These are phyloP conservation scores for Ochotona princeps DNA, from an alignment of 2,113 vertebrate genomes.

Conservation along the genomic window DNA sequence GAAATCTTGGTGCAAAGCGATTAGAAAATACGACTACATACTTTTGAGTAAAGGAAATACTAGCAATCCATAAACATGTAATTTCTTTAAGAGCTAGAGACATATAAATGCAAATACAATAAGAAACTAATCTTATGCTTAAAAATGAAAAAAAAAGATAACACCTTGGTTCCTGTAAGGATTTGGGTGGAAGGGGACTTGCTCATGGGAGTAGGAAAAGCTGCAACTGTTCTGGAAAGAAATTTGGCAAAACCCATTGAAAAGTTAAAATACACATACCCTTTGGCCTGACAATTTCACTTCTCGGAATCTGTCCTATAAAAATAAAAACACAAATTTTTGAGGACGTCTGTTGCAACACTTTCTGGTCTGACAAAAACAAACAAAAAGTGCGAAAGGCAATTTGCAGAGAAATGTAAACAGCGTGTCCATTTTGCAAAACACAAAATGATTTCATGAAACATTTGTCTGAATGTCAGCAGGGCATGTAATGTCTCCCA, in stretches of 20 bases:
- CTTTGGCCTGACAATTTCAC: neutral
- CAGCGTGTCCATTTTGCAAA: neutral
- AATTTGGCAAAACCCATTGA: neutral
- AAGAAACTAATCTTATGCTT: neutral
- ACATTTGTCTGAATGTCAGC: too few relatives aligned
- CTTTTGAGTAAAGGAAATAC: slow-evolving; percentile 17
- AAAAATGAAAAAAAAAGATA: neutral
- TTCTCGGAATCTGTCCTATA: neutral
- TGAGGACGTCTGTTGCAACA: neutral
- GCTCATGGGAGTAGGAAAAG: neutral
- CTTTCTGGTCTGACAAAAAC: neutral
- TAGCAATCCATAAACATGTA: neutral
- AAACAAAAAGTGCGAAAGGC: neutral
- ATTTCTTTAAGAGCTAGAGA: neutral
- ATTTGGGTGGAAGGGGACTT: neutral
- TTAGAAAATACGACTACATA: neutral
- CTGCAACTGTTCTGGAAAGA: neutral
- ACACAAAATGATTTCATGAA: neutral
- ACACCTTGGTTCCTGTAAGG: neutral
- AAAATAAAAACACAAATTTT: neutral
- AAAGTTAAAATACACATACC: neutral
- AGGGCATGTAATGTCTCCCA: too few relatives aligned
- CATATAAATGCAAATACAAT: neutral
- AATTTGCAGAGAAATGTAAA: neutral
- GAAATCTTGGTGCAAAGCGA: neutral